These are phyloP conservation scores for Arrhamphus sclerolepis DNA, from an alignment of 2,797 vertebrate species.

Conservation along the genomic window DNA sequence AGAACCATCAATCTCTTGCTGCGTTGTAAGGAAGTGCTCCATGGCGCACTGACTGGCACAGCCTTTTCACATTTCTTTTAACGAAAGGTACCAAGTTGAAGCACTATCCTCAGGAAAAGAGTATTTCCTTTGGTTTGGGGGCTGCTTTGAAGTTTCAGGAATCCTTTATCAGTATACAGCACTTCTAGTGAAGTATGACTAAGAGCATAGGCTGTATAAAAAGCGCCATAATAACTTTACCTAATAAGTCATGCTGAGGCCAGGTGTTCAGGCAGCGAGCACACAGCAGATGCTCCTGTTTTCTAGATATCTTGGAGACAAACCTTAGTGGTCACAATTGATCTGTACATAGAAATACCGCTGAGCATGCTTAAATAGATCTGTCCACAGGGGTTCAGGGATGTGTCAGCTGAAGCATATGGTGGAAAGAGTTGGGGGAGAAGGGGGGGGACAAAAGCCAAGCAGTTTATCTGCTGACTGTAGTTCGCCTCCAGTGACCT, in stretches of 20 bases:
- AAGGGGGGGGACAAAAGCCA: slow-evolving; percentile 2
- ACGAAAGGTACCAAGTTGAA: slow-evolving; percentile 41
- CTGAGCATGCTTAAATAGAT: slow-evolving; percentile 59
- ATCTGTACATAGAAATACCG: slow-evolving; percentile 58
- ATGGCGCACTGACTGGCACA: slow-evolving; percentile 33
- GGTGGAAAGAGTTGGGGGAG: slow-evolving; percentile 8
- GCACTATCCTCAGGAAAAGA: slow-evolving; percentile 37
- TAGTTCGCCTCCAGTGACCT: slow-evolving; percentile 60
- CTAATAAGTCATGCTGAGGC: slow-evolving; percentile 54
- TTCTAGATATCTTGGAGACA: slow-evolving; percentile 55
- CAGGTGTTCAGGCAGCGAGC: slow-evolving; percentile 42
- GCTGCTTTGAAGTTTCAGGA: slow-evolving; percentile 68
- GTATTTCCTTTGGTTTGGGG: slow-evolving; percentile 58
- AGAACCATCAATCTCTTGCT: slow-evolving; percentile 38
- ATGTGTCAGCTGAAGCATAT: slow-evolving; percentile 52
- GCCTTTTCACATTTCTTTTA: slow-evolving; percentile 37
- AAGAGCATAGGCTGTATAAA: slow-evolving; percentile 23
- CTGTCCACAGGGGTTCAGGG: slow-evolving; percentile 54
- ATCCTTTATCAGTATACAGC: slow-evolving; percentile 54
- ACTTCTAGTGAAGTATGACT: slow-evolving; percentile 45
- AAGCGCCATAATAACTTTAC: slow-evolving; percentile 46
- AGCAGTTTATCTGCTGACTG: slow-evolving; percentile 62
- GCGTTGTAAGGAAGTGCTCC: slow-evolving; percentile 38
- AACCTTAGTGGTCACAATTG: slow-evolving; percentile 55
- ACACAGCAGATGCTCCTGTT: slow-evolving; percentile 57